phyloP scores from a whole-genome alignment of 2,888 invertebrate species.

The Chromoteleia sp. region DNA sequence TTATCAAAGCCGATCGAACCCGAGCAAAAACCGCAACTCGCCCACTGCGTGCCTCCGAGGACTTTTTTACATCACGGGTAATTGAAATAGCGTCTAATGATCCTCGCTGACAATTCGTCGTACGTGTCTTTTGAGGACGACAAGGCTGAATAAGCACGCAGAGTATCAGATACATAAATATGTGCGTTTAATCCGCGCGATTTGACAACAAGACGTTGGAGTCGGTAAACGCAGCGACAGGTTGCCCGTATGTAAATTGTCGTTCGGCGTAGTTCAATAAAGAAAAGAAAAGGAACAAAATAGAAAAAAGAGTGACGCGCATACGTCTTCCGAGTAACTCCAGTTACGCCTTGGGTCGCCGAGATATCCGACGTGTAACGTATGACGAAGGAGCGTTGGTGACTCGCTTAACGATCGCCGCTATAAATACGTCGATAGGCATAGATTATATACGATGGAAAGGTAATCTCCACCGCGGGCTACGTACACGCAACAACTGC shows the following conservation, averaged over 20 bases:
- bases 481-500: constrained; percentile 41
- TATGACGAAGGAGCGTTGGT: constrained; percentile 59
- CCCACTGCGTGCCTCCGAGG: constrained; percentile 5
- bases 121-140: constrained; percentile 43
- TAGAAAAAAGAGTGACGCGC: constrained; percentile 28
- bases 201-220: constrained; percentile 49
- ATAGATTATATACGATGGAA: constrained; percentile 64
- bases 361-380: constrained; percentile 55
- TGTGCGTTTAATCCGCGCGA: constrained; percentile 51
- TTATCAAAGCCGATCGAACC: constrained; percentile 40
- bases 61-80: constrained; percentile 34
- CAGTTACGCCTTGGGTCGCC: constrained; percentile 58
- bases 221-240: constrained; percentile 33
- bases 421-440: constrained; percentile 69
- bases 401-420: constrained; percentile 59
- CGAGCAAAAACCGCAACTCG: constrained; percentile 32
- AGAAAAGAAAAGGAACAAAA: neutral
- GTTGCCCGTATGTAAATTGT: constrained; percentile 59
- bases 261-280: constrained; percentile 16
- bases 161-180: constrained; percentile 62
- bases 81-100: constrained; percentile 58
- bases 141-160: constrained; percentile 26
- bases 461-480: constrained; percentile 64
- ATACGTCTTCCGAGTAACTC: constrained; percentile 49
- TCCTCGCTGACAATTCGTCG: constrained; percentile 52